Percentiles rank a stretch among this genome's conserved stretches.
phyloP scores from a whole-genome alignment of 1,140 invertebrate genomes.

The Teleopsis dalmanni region DNA sequence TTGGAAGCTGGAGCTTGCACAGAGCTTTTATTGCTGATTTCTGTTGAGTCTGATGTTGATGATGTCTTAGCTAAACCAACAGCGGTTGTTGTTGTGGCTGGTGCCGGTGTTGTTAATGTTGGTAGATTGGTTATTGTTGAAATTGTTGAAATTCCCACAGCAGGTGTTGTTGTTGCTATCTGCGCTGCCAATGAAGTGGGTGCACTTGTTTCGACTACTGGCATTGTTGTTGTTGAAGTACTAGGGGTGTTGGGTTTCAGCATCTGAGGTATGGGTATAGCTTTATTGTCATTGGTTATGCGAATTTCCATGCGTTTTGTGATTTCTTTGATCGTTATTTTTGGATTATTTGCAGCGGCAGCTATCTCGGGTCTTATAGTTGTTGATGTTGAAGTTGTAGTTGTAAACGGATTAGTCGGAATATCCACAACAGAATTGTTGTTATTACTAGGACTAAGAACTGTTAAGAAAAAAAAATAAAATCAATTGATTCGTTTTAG shows the following conservation, averaged over 20 bases:
- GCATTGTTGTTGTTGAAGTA: conserved; percentile 9
- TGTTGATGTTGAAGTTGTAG: conserved; percentile 7
- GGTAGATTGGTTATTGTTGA: conserved; percentile 15
- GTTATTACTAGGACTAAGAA: no score
- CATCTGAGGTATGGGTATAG: conserved; percentile 20
- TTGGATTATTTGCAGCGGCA: conserved; percentile 30
- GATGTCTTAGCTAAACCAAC: conserved; percentile 4
- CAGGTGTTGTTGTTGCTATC: conserved; percentile 12
- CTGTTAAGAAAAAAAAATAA: no score
- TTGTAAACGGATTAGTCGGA: no score
- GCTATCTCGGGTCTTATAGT: conserved; percentile 17
- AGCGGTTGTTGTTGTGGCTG: conserved; percentile 8
- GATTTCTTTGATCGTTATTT: conserved; percentile 44
- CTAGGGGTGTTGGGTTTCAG: conserved; percentile 19
- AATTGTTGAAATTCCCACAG: background rate
- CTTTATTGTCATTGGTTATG: conserved; percentile 37
- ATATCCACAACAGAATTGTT: no score
- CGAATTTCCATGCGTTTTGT: conserved; percentile 42
- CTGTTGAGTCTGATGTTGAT: background rate
- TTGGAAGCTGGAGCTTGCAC: background rate
- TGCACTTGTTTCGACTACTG: conserved; percentile 14
- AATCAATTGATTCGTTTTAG: no score
- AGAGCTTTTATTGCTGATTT: conserved; percentile 5
- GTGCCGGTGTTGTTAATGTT: conserved; percentile 4
- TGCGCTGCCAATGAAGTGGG: conserved; percentile 7